phyloP scores from a whole-genome alignment of 2,888 invertebrate genomes.

The Amaurobius ferox region DNA sequence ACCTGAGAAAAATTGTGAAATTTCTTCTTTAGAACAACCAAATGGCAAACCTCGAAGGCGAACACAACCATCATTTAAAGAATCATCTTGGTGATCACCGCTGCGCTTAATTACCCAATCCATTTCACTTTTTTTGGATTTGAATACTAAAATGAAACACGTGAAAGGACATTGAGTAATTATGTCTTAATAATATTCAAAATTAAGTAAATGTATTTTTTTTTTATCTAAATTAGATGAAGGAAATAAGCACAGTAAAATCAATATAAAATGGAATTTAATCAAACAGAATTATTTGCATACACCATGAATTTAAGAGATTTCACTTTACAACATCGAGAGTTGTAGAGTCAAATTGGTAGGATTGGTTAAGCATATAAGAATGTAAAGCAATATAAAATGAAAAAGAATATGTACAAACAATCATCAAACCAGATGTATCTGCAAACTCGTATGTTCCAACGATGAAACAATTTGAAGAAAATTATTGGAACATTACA shows the following conservation, averaged over 20 bases:
- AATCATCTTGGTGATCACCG: constrained; percentile 80
- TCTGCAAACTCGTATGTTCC: too few relatives aligned
- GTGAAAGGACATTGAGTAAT: neutral
- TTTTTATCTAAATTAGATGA: neutral
- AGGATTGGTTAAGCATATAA: too few relatives aligned
- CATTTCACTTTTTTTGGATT: constrained; percentile 92
- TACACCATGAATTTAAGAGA: too few relatives aligned
- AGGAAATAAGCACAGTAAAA: too few relatives aligned
- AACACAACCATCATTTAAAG: constrained; percentile 83
- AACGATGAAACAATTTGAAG: too few relatives aligned
- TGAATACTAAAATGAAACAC: constrained; percentile 84
- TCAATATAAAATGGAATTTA: neutral
- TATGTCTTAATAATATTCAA: neutral
- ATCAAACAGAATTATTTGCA: neutral
- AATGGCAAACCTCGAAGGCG: constrained; percentile 95
- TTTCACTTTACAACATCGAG: too few relatives aligned
- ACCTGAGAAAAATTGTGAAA: constrained; percentile 96
- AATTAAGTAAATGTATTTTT: neutral
- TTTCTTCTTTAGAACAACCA: constrained; percentile 95
- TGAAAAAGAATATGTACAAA: too few relatives aligned
- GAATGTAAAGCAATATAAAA: too few relatives aligned
- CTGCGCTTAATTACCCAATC: constrained; percentile 91
- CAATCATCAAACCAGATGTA: too few relatives aligned
- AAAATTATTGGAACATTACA: too few relatives aligned
- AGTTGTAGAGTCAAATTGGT: too few relatives aligned